Base-by-base conservation (phyloP, 2,888 invertebrate species). In the Acanthosepion lycidas region DNA sequence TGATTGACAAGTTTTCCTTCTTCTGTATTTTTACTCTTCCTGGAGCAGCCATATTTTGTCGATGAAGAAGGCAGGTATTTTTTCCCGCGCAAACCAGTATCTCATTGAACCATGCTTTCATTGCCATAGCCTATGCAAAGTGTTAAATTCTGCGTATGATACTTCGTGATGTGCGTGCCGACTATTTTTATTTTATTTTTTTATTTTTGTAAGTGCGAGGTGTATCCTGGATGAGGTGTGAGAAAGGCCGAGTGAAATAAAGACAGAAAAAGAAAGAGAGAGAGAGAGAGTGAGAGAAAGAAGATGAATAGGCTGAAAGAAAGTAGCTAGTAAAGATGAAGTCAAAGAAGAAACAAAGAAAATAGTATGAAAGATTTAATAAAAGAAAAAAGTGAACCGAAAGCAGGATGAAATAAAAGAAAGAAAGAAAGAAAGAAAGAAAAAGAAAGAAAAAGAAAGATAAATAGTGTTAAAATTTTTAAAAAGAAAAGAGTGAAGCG, bases 71-170 rank as follows among this genome's bases (percentile, higher is more conserved):
- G 6, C 78, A 12, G 42, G 15, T 12, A 78, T 78, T 78, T 78
- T 64, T n/a, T 78, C 78, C 33, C n/a, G n/a, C n/a, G n/a, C 23
- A 33, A 78, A 78, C n/a, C 78, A 33, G 78, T 78, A 78, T 28
- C 28, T 9, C 28, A 1, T 12, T 26, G 15, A 78, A 18, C 78
- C n/a, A 78, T 78, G 3, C n/a, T 78, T 78, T 78, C 78, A 33
- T 78, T 78, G n/a, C n/a, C 78, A n/a, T 78, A 78, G 78, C n/a
- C n/a, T 78, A n/a, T n/a, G 78, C 78, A n/a, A 78, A n/a, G 78
- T 78, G 78, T 78, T n/a, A 78, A 78, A 12, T 78, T 78, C 78
- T 78, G 78, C 78, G n/a, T 8, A 78, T 5, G n/a, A 9, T 33
- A 78, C n/a, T 78, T 78, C n/a, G 78, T 78, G 78, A 78, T 78